A percentile compares a stretch with the other conserved stretches of the same genome.
These are phyloP conservation scores for Hoplostethus atlanticus DNA, from an alignment of 2,797 vertebrate species.

Conservation along the genomic window DNA sequence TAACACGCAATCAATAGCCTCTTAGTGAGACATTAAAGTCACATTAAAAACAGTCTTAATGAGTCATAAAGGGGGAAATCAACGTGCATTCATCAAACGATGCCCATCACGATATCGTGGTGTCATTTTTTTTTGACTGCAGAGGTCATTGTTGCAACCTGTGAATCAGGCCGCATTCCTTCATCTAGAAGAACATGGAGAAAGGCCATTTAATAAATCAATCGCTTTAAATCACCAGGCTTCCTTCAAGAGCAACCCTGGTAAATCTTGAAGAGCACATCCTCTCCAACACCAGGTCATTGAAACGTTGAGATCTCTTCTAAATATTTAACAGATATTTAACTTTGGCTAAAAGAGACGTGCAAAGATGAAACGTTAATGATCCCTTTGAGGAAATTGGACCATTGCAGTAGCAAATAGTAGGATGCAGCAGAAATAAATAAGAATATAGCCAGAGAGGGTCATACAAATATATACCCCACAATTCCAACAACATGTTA, in stretches of 20 bases:
- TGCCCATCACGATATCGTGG: background rate
- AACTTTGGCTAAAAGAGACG: constrained; percentile 35
- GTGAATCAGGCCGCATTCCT: constrained; percentile 21
- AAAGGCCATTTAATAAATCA: background rate
- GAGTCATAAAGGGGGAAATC: background rate
- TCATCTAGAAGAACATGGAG: background rate
- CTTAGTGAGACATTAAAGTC: constrained; percentile 11
- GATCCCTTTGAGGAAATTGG: constrained; percentile 39
- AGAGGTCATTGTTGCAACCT: constrained; percentile 2
- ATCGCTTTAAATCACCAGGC: constrained; percentile 36
- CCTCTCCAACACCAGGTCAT: too few relatives aligned
- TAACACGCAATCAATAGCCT: constrained; percentile 15
- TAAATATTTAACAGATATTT: constrained; percentile 59
- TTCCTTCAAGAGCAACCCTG: constrained; percentile 38
- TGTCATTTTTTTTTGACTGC: background rate
- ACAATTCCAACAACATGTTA: too few relatives aligned
- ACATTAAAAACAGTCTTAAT: constrained; percentile 27
- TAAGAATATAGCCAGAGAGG: too few relatives aligned
- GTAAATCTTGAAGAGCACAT: constrained; percentile 24
- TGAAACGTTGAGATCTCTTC: constrained; percentile 8
- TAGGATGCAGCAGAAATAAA: too few relatives aligned
- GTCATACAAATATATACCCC: too few relatives aligned
- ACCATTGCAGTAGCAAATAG: background rate
- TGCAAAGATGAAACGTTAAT: constrained; percentile 68
- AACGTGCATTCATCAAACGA: constrained; percentile 7